Base-by-base conservation (phyloP, 2,797 vertebrate genomes). In the Okamejei kenojei region DNA sequence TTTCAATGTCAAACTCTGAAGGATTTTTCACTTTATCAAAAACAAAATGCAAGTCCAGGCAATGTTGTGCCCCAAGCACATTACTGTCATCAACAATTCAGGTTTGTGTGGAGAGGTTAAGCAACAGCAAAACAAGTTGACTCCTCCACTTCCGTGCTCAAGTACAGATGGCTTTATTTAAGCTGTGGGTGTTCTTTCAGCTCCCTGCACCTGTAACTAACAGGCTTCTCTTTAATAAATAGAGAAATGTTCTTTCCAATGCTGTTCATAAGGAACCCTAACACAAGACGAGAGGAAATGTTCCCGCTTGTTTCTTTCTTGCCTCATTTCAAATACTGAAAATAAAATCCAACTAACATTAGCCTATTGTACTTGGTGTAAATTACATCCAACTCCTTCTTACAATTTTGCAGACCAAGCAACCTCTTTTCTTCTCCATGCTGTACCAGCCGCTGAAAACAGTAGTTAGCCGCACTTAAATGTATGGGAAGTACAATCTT, bases 111-210 rank as follows among this genome's bases (percentile, higher is more conserved):
- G n/a, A 68, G n/a, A 68, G 17, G 84, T 65, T 68, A 65, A 61
- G 21, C 7, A 88, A 35, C n/a, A 65, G 15, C 61, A 88, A 61
- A 61, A 17, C 29, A 84, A n/a, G 54, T 29, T 84, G 81, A 84
- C 82, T 88, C n/a, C 61, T 88, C 61, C 21, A 68, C 84, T 88
- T 35, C 84, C 29, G 32, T 88, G 84, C 65, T n/a, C n/a, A 32
- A 88, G 61, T 68, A 3, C 84, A 88, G 84, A 88, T 88, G 84
- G 61, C 8, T 88, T 88, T 26, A 88, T 68, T 88, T 88, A 88
- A 68, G 17, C 68, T 8, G 38, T 88, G 84, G 82, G n/a, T 35
- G 81, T 68, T 88, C 63, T 68, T 88, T 35, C 61, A 68, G 15
- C 63, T 68, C 29, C 63, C 32, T 65, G 84, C 84, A 65, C 84